Conservation (phyloP, 53 echinoderm and acorn worm genomes). For the Holothuria leucospilota region DNA sequence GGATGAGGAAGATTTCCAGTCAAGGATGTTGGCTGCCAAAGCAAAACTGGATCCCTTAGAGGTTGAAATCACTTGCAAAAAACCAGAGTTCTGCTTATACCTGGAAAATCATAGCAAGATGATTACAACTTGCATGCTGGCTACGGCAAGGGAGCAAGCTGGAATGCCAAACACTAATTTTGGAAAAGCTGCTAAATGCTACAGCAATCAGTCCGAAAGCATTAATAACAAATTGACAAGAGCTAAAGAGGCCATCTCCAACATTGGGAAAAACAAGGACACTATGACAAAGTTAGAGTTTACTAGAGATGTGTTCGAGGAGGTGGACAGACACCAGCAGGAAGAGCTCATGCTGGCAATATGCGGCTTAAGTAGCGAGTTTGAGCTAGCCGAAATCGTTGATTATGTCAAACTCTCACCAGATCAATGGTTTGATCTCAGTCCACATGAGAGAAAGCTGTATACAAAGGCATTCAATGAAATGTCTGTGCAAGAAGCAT, state of each 20-base stretch:
- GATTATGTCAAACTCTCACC: not conserved
- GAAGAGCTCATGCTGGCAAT: not conserved
- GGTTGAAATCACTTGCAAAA: too few species aligned
- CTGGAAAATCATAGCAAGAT: not conserved
- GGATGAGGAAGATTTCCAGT: not conserved
- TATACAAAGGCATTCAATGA: not conserved
- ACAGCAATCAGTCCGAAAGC: conserved; percentile 19
- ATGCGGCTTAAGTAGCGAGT: not conserved
- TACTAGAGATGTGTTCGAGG: not conserved
- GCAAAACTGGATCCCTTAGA: not conserved
- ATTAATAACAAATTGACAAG: not conserved
- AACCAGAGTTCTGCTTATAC: not conserved
- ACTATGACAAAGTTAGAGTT: not conserved
- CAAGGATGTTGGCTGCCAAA: not conserved
- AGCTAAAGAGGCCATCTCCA: not conserved
- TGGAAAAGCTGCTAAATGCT: not conserved
- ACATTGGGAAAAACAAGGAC: not conserved
- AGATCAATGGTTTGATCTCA: conserved; percentile 3
- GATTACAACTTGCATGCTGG: not conserved
- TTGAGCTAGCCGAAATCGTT: not conserved
- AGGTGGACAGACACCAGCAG: not conserved
- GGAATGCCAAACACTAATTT: not conserved
- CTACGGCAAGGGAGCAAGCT: not conserved
- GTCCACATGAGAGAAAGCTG: not conserved
- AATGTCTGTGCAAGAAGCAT: not conserved